A percentile compares a stretch with the other conserved stretches of the same genome.
Conservation (phyloP, 1,140 invertebrate species). For the Diabrotica virgifera region DNA sequence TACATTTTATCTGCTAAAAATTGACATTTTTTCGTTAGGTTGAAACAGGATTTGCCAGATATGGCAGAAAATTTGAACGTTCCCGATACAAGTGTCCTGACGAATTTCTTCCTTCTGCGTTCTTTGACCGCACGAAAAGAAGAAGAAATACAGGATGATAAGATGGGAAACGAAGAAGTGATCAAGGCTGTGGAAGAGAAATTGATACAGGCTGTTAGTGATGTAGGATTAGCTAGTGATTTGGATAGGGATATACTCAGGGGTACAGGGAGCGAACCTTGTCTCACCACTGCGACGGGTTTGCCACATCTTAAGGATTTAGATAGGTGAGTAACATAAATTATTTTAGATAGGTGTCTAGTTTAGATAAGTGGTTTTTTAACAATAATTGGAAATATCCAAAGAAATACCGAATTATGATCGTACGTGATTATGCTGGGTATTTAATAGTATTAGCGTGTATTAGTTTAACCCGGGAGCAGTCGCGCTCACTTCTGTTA, state of each 20-base stretch:
- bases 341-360: not conserved
- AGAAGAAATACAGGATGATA: slow-evolving; percentile 35
- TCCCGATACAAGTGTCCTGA: slow-evolving; percentile 63
- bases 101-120: slow-evolving; percentile 66
- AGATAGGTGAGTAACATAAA: slow-evolving; percentile 41
- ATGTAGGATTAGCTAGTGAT: slow-evolving; percentile 46
- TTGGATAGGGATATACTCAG: slow-evolving; percentile 46
- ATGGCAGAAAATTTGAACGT: slow-evolving; percentile 50
- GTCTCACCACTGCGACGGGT: slow-evolving; percentile 35
- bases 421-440: not conserved
- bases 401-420: not conserved
- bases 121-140: slow-evolving; percentile 22
- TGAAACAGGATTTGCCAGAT: slow-evolving; percentile 64
- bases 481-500: too few relatives aligned
- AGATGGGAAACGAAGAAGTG: slow-evolving; percentile 30
- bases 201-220: slow-evolving; percentile 45
- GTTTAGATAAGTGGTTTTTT: not conserved
- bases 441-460: too few relatives aligned
- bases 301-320: slow-evolving; percentile 43
- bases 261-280: slow-evolving; percentile 45
- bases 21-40: slow-evolving; percentile 45
- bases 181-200: slow-evolving; percentile 39
- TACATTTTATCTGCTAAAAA: too few relatives aligned
- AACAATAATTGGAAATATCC: not conserved
- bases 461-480: too few relatives aligned